A percentile compares a stretch with the other conserved stretches of the same genome.
These are phyloP conservation scores for Mesaphorura yosii DNA, from an alignment of 1,140 invertebrate species.

Conservation along the genomic window DNA sequence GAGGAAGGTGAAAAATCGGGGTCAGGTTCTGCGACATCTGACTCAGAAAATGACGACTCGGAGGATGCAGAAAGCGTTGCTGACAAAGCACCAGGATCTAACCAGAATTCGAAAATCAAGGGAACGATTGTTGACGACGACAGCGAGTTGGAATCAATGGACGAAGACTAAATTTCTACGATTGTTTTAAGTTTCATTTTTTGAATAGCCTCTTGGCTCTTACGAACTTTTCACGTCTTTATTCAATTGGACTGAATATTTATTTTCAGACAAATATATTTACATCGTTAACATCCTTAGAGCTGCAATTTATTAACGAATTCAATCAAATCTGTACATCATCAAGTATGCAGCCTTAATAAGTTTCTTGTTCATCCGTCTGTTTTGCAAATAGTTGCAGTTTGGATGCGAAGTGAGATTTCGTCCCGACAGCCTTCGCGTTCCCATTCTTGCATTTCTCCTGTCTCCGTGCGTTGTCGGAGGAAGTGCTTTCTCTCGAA, in stretches of 20 bases:
- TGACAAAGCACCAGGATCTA: not conserved
- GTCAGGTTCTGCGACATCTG: not conserved
- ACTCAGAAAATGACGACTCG: constrained; percentile 5
- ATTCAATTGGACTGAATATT: not conserved
- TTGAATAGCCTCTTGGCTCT: no score
- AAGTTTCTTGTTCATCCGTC: not conserved
- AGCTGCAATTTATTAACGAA: no score
- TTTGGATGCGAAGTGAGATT: constrained; percentile 11
- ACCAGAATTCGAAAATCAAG: constrained; percentile 12
- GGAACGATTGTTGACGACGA: constrained; percentile 5
- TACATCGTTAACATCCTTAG: not conserved
- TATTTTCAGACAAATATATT: not conserved
- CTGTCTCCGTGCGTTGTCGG: not conserved
- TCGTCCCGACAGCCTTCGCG: constrained; percentile 5
- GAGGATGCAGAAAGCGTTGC: constrained; percentile 5
- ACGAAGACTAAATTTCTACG: no score
- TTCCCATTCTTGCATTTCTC: no score
- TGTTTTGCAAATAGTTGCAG: constrained; percentile 7
- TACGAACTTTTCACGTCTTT: constrained; percentile 1
- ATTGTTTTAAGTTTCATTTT: no score
- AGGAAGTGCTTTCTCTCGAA: not conserved
- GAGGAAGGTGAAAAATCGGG: constrained; percentile 15
- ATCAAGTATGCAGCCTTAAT: no score
- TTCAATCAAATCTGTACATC: not conserved
- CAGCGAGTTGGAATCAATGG: constrained; percentile 20